A percentile compares a stretch with the other conserved stretches of the same genome.
Evolutionary conservation across 2,888 invertebrate species (phyloP).

Genomic region (Pediacus dermestoides): DNA sequence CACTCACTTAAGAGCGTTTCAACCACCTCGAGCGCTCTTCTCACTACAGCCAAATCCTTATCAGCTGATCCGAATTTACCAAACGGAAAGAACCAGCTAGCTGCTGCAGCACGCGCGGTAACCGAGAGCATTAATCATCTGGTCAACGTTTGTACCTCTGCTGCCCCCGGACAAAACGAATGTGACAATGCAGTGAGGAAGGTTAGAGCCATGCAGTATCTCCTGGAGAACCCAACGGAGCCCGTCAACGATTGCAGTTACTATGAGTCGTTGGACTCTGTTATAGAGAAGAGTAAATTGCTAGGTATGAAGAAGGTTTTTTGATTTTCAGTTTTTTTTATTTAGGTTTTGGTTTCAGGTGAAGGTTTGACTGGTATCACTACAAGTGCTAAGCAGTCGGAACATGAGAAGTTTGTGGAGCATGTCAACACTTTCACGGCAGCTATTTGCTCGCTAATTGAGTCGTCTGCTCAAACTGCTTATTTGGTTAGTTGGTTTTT

Average conservation of each 20-base stretch:
- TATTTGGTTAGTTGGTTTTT: conserved; percentile 62
- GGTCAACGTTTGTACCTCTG: conserved; percentile 81
- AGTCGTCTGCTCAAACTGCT: conserved; percentile 91
- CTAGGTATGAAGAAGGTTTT: conserved; percentile 58
- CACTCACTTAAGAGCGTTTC: conserved; percentile 84
- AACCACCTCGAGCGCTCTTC: conserved; percentile 77
- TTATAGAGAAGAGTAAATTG: conserved; percentile 83
- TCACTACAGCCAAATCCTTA: conserved; percentile 84
- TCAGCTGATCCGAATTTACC: conserved; percentile 87
- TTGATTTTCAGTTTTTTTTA: conserved; percentile 12
- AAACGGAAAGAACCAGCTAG: conserved; percentile 85
- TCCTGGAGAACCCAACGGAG: conserved; percentile 82
- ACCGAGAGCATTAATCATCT: conserved; percentile 90
- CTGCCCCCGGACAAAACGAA: conserved; percentile 93
- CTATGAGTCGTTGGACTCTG: conserved; percentile 88
- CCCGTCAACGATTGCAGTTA: conserved; percentile 86
- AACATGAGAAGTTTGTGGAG: conserved; percentile 79
- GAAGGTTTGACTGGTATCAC: conserved; percentile 95
- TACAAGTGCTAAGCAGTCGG: conserved; percentile 81
- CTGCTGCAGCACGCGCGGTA: conserved; percentile 83
- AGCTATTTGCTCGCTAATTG: conserved; percentile 88
- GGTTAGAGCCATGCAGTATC: conserved; percentile 78
- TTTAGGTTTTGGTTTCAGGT: conserved; percentile 48
- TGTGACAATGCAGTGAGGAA: conserved; percentile 93
- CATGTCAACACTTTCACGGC: conserved; percentile 79